These are phyloP conservation scores for Callaeas wilsoni DNA, from an alignment of 2,113 vertebrate species.

Conservation along the genomic window DNA sequence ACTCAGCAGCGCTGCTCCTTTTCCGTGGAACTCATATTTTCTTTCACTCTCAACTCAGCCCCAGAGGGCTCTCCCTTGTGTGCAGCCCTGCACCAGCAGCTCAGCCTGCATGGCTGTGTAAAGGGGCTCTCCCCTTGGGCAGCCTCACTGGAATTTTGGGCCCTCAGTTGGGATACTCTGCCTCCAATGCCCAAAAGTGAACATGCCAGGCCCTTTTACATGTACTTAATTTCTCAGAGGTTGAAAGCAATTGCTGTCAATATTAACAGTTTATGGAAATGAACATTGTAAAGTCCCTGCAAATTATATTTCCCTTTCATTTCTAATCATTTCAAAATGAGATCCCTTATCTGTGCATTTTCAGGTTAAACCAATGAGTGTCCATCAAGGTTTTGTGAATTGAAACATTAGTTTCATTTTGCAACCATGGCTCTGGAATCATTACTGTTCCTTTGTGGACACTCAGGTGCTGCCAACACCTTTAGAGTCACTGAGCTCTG, in stretches of 20 bases:
- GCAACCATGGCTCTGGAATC: neutral
- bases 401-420: neutral
- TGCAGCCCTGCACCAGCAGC: neutral
- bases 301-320: neutral
- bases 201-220: neutral
- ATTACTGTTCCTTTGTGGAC: neutral
- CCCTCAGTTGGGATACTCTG: neutral
- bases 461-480: neutral
- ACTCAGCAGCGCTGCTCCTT: neutral
- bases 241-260: neutral
- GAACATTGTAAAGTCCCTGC: neutral
- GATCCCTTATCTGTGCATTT: neutral
- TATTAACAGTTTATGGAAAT: neutral
- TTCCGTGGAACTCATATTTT: neutral
- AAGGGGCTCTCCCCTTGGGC: neutral
- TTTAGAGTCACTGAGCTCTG: too few relatives aligned
- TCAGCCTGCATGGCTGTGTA: neutral
- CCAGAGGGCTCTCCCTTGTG: neutral
- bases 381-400: neutral
- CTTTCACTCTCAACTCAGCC: neutral
- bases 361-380: neutral
- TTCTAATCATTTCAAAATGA: neutral
- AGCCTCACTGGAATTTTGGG: neutral
- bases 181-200: neutral
- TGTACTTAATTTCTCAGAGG: neutral